Evolutionary conservation across 2,888 invertebrate genomes (phyloP), one percentile per base, ranked within the genome.

Genomic region (Amphipoea oculea): DNA sequence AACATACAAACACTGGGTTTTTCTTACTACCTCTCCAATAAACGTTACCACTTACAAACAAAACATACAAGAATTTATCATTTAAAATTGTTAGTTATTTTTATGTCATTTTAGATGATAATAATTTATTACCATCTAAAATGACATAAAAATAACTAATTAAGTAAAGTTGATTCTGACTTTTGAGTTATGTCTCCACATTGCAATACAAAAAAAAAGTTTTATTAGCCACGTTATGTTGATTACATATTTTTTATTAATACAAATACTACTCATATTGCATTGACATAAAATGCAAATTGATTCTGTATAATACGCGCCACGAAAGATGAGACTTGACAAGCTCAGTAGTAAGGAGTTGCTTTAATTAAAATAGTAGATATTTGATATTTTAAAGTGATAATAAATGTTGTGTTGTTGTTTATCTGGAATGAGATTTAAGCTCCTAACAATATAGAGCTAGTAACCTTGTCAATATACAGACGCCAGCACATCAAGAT

Each of bases 241-340:
- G 63, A 70, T 36, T 23, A 78, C 36, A 23, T 54, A 29, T 63
- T 29, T 57, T 23, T 40, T 67, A 40, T 17, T 29, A 29, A 23
- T 48, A 36, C 4, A 63, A 66, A 66, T 60, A 20, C 40, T 7
- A 17, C 4, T 23, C 17, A 36, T 57, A 62, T 67, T 36, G 36
- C 9, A 45, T 40, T 79, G 40, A 66, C 54, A 12, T 54, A 69
- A 68, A 68, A 81, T 74, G 29, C 17, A 51, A 75, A 75, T 45
- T 72, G 4, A 65, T 63, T 73, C 73, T 63, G 62, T 51, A 29
- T 29, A 29, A 29, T 29, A 29, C 29, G 29, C 29, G 29, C 29
- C 29, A 29, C 29, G 29, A 29, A 29, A 29, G 29, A 29, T 29
- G 29, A 29, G 29, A 29, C 29, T 29, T 29, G 29, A 29, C 29